Base-by-base conservation (phyloP, 2,113 vertebrate genomes). In the Smithornis capensis region DNA sequence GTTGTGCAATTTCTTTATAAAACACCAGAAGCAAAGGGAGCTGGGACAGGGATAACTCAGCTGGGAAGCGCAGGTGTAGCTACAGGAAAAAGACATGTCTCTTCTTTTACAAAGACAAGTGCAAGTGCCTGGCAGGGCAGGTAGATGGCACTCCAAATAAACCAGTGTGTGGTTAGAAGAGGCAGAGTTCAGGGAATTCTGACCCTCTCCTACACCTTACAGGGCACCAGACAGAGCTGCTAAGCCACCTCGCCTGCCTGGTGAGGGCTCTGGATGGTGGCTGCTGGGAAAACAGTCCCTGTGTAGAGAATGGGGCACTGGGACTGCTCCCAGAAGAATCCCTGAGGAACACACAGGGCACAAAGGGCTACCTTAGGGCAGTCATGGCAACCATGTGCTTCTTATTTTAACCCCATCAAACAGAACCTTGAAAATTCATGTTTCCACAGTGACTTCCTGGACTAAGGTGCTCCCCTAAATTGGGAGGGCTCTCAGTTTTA, bases 101-200 rank as follows among this genome's bases (percentile, higher is more conserved):
- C 49, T 25, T 28, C 12, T 76, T 50, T 18, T 7, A 47, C 37
- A 18, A 31, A 60, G 37, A 24, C 9, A 78, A 92, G 75, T 14
- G 93, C 75, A 93, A 89, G 69, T 92, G 93, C 94, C 50, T 27
- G 77, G 92, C 92, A 94, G 90, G 86, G 68, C 94, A 97, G 94
- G 96, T 93, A 96, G 95, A 89, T 97, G 96, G 96, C 96, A 96
- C 96, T 97, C 90, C 47, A 4, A 89, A 96, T 95, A 92, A 96
- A 92, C 52, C 7, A 0, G 44, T 64, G 83, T 56, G 53, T 68
- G 76, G 33, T 47, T 50, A 70, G 64, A 70, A 35, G 24, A 88
- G 64, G 63, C 75, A 92, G 81, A 92, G 60, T 65, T 67, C 71
- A 83, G 86, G 68, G 81, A 96, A 96, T 62, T 59, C 17, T 0